phyloP scores from a whole-genome alignment of 2,888 invertebrate genomes.

The Ormyrus nitidulus region DNA sequence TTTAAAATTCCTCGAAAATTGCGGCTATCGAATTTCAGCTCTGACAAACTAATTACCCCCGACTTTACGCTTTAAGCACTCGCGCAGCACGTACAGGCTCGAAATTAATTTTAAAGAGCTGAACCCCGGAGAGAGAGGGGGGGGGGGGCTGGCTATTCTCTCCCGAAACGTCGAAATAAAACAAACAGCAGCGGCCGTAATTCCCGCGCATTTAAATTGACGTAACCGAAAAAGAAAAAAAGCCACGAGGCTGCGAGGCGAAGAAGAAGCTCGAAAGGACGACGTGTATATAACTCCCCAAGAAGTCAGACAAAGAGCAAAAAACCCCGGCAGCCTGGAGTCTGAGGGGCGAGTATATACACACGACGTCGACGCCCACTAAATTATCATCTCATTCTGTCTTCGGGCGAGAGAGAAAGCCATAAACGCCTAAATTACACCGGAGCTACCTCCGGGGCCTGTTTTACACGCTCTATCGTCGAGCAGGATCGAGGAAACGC shows the following conservation, averaged over 20 bases:
- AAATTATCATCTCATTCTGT: constrained; percentile 75
- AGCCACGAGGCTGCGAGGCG: not conserved
- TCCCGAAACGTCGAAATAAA: not conserved
- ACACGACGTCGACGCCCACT: constrained; percentile 71
- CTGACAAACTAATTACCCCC: too few relatives aligned
- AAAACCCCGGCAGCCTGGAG: not conserved
- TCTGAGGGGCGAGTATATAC: not conserved
- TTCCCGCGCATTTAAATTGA: constrained; percentile 9
- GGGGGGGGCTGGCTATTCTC: too few relatives aligned
- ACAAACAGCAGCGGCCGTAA: not conserved
- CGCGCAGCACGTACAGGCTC: too few relatives aligned
- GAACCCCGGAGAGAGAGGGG: too few relatives aligned
- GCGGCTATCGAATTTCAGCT: too few relatives aligned
- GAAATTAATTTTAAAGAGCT: too few relatives aligned
- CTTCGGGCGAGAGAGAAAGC: constrained; percentile 49
- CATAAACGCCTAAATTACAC: constrained; percentile 74
- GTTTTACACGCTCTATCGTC: constrained; percentile 50
- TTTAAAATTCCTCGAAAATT: too few relatives aligned
- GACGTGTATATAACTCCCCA: not conserved
- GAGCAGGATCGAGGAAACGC: constrained; percentile 57
- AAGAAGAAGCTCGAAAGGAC: not conserved
- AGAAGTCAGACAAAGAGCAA: not conserved
- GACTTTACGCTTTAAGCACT: too few relatives aligned
- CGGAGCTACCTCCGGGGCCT: constrained; percentile 64
- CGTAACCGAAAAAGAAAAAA: constrained; percentile 9